Percentiles rank a stretch among this genome's conserved stretches.
phyloP scores from a whole-genome alignment of 2,797 vertebrate genomes.

The Syncerus caffer region DNA sequence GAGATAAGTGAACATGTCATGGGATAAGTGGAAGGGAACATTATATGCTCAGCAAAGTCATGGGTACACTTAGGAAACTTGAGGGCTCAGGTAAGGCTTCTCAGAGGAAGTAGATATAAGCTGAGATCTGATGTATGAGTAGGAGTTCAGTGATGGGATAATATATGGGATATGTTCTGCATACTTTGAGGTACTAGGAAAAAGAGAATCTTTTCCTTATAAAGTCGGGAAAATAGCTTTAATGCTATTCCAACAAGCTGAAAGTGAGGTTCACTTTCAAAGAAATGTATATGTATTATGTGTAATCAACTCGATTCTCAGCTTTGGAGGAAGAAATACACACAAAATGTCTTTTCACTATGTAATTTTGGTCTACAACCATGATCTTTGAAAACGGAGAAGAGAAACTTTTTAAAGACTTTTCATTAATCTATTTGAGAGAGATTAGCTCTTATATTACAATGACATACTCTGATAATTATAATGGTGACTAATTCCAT shows the following conservation, averaged over 20 bases:
- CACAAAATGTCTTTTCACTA: not conserved
- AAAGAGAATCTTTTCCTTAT: not conserved
- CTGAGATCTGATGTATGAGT: not conserved
- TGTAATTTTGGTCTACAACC: not conserved
- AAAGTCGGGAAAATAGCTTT: not conserved
- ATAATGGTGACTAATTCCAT: slow-evolving; percentile 63
- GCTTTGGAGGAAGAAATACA: slow-evolving; percentile 5
- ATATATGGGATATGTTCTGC: not conserved
- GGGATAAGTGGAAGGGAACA: not conserved
- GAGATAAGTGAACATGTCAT: not conserved
- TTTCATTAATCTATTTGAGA: slow-evolving; percentile 52
- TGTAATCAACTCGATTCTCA: not conserved
- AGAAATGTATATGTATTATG: not conserved
- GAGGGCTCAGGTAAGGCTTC: not conserved
- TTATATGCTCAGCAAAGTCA: not conserved
- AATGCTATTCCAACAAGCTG: not conserved
- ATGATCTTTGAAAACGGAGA: slow-evolving; percentile 26
- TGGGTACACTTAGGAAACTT: not conserved
- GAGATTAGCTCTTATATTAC: slow-evolving; percentile 56
- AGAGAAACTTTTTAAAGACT: slow-evolving; percentile 40
- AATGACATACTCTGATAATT: slow-evolving; percentile 60
- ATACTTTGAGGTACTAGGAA: not conserved
- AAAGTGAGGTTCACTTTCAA: slow-evolving; percentile 28
- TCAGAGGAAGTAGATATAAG: not conserved
- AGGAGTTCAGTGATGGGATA: not conserved